phyloP scores from a whole-genome alignment of 2,888 invertebrate species.

The Catonia carolina region DNA sequence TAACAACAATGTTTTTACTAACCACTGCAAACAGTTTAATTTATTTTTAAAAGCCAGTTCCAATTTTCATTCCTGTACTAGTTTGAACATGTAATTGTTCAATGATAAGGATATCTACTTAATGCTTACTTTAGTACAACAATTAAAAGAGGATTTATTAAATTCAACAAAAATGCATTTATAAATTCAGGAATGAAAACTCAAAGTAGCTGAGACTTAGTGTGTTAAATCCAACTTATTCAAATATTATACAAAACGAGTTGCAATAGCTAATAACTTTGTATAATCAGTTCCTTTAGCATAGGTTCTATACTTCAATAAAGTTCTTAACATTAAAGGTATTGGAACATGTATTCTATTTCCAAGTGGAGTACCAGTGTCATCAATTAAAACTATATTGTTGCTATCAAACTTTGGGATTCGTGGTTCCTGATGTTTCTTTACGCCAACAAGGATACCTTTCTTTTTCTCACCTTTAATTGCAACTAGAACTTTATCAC shows the following conservation, averaged over 20 bases:
- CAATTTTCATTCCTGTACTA: too few relatives aligned
- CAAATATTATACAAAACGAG: slow-evolving; percentile 65
- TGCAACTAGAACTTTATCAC: slow-evolving; percentile 86
- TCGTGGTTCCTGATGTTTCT: slow-evolving; percentile 70
- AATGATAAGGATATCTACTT: too few relatives aligned
- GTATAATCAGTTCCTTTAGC: slow-evolving; percentile 85
- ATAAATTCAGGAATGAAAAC: too few relatives aligned
- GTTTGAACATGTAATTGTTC: too few relatives aligned
- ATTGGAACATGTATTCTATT: slow-evolving; percentile 93
- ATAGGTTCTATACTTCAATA: slow-evolving; percentile 71
- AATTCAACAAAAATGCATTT: too few relatives aligned
- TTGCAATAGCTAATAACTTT: slow-evolving; percentile 83
- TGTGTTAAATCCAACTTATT: background rate
- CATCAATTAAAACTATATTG: slow-evolving; percentile 92
- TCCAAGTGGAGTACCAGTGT: slow-evolving; percentile 89
- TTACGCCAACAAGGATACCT: slow-evolving; percentile 82
- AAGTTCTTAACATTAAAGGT: slow-evolving; percentile 78
- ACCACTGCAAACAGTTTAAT: too few relatives aligned
- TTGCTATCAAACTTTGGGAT: slow-evolving; percentile 91
- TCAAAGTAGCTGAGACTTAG: too few relatives aligned
- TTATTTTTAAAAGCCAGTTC: too few relatives aligned
- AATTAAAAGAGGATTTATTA: too few relatives aligned
- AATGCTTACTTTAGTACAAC: too few relatives aligned
- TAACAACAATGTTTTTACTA: too few relatives aligned
- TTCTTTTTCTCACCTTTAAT: slow-evolving; percentile 94